Percentiles rank a stretch among this genome's conserved stretches.
phyloP scores from a whole-genome alignment of 2,113 vertebrate species.

The Pavo muticus region DNA sequence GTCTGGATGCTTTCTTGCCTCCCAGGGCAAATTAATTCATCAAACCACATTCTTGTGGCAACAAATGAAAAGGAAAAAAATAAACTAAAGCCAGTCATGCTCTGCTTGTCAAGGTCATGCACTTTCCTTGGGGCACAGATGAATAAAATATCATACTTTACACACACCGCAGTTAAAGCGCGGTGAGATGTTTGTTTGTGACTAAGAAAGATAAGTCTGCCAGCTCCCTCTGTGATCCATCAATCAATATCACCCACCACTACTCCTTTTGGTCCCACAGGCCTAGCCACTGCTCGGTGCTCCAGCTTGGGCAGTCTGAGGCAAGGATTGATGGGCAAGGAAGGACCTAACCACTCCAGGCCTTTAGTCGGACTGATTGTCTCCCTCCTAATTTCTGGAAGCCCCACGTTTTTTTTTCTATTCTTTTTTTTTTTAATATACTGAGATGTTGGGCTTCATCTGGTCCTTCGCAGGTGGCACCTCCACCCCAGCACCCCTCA shows the following conservation, averaged over 20 bases:
- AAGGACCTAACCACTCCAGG: background rate
- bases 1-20: background rate
- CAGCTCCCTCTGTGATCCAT: background rate
- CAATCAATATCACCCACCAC: background rate
- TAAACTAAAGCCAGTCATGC: background rate
- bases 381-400: background rate
- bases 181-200: background rate
- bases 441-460: background rate
- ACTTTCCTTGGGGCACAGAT: background rate
- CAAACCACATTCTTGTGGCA: background rate
- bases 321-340: background rate
- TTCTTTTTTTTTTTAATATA: no score
- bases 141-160: background rate
- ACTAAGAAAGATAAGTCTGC: background rate
- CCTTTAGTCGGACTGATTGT: background rate
- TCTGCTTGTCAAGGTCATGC: background rate
- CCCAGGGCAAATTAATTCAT: background rate
- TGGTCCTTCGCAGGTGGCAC: background rate
- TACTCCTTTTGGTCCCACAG: background rate
- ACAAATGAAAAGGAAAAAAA: background rate
- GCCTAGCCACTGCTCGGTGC: background rate
- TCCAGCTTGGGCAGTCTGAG: background rate
- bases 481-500: background rate
- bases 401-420: background rate
- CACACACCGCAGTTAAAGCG: background rate